phyloP scores from a whole-genome alignment of 2,797 vertebrate species.

The Danio choprae region DNA sequence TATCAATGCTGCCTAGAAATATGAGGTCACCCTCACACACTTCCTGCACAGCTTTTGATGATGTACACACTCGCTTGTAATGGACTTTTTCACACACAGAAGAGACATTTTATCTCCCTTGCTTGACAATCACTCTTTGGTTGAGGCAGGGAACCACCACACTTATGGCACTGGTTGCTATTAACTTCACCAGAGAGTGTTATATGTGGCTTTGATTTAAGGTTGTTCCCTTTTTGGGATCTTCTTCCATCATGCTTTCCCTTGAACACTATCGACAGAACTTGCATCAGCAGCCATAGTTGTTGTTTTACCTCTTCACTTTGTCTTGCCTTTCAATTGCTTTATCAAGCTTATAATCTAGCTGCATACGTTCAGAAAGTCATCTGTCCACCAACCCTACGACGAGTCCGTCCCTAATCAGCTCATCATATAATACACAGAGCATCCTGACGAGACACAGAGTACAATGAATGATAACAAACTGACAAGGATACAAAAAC shows the following conservation, averaged over 20 bases:
- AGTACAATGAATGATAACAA: too few relatives aligned
- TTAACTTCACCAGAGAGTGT: neutral
- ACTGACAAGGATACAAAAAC: too few relatives aligned
- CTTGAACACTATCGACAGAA: neutral
- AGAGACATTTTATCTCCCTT: constrained; percentile 27
- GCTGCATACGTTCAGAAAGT: too few relatives aligned
- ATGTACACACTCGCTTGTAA: constrained; percentile 9
- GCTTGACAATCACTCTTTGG: constrained; percentile 27
- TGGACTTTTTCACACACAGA: constrained; percentile 35
- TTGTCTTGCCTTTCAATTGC: neutral
- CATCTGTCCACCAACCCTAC: too few relatives aligned
- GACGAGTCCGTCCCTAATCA: too few relatives aligned
- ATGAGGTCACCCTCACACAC: constrained; percentile 24
- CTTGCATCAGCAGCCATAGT: neutral
- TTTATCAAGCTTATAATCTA: too few relatives aligned
- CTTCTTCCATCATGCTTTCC: too few relatives aligned
- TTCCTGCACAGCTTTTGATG: constrained; percentile 7
- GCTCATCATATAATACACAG: too few relatives aligned
- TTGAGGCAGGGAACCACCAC: constrained; percentile 14
- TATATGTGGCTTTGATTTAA: neutral
- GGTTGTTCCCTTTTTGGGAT: neutral
- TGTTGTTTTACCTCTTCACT: constrained; percentile 38
- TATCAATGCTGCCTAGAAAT: constrained; percentile 27
- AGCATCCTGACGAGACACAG: too few relatives aligned
- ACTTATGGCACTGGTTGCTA: neutral